Conservation (phyloP, 1,140 invertebrate genomes). For the Zaprionus kolodkinae region DNA sequence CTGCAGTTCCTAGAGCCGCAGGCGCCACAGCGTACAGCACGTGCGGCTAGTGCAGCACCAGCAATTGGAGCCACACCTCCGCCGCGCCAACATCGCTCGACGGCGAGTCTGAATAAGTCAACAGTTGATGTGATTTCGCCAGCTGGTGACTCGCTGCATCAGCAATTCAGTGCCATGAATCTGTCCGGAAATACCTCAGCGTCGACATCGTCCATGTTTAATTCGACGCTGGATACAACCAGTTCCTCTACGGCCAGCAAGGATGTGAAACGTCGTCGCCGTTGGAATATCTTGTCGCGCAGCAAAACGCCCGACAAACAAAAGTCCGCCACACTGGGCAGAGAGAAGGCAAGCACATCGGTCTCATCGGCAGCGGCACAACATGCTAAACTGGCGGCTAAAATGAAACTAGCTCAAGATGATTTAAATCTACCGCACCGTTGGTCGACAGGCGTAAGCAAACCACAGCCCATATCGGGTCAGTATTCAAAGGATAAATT, state of each 20-base stretch:
- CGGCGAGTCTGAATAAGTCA: slow-evolving; percentile 61
- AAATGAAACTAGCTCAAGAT: slow-evolving; percentile 84
- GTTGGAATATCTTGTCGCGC: slow-evolving; percentile 88
- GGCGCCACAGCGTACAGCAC: slow-evolving; percentile 56
- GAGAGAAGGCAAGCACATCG: slow-evolving; percentile 84
- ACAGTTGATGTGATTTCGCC: slow-evolving; percentile 58
- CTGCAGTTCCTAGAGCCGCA: slow-evolving; percentile 72
- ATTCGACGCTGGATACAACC: slow-evolving; percentile 68
- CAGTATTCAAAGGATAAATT: slow-evolving; percentile 91
- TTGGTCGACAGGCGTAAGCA: slow-evolving; percentile 88
- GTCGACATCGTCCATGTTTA: slow-evolving; percentile 64
- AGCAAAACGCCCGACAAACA: slow-evolving; percentile 85
- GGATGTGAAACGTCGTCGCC: slow-evolving; percentile 86
- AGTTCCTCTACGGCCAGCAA: slow-evolving; percentile 78
- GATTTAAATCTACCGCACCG: slow-evolving; percentile 86
- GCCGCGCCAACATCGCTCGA: slow-evolving; percentile 68
- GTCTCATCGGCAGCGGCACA: slow-evolving; percentile 31
- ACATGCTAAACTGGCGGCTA: slow-evolving; percentile 84
- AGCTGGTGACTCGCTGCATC: slow-evolving; percentile 60
- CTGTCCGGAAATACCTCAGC: slow-evolving; percentile 71
- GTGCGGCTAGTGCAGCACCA: slow-evolving; percentile 74
- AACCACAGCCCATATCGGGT: slow-evolving; percentile 88
- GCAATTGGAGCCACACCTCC: slow-evolving; percentile 68
- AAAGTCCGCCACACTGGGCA: slow-evolving; percentile 87
- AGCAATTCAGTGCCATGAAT: slow-evolving; percentile 82